Percentiles rank a stretch among this genome's conserved stretches.
phyloP scores from a whole-genome alignment of 1,140 invertebrate genomes.

The Drosophila kanapiae region DNA sequence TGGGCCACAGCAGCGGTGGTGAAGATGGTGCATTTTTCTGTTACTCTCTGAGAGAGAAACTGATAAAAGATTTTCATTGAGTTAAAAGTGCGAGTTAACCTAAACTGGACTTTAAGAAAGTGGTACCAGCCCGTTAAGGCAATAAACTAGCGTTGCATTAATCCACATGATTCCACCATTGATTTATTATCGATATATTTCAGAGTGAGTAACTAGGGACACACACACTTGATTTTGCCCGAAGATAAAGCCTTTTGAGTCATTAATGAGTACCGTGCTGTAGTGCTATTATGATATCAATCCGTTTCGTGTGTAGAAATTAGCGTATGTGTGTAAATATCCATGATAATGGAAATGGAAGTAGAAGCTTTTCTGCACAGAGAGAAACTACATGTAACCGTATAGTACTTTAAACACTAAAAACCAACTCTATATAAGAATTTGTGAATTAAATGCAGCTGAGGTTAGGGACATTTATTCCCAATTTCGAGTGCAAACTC shows the following conservation, averaged over 20 bases:
- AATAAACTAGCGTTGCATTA: neutral
- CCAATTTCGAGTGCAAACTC: neutral
- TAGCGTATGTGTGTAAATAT: slow-evolving; percentile 18
- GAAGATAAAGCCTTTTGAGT: slow-evolving; percentile 4
- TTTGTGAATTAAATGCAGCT: too few relatives aligned
- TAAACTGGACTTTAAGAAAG: neutral
- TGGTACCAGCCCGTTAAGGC: neutral
- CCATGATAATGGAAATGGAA: slow-evolving; percentile 10
- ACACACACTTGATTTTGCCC: neutral
- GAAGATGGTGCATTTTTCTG: neutral
- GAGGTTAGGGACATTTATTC: too few relatives aligned
- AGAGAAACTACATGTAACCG: neutral
- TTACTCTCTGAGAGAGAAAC: neutral
- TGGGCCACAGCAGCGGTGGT: neutral
- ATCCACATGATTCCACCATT: neutral
- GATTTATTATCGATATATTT: neutral
- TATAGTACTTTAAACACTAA: neutral
- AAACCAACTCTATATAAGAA: neutral
- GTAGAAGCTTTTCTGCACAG: slow-evolving; percentile 8
- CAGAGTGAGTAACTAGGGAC: neutral
- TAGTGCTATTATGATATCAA: slow-evolving; percentile 15
- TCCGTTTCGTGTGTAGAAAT: slow-evolving; percentile 5
- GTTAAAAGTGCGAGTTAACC: neutral
- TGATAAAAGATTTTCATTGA: neutral
- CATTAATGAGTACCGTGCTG: slow-evolving; percentile 15